Evolutionary conservation across 2,888 invertebrate species (phyloP).

Genomic region (Mesorhabditis sp.): DNA sequence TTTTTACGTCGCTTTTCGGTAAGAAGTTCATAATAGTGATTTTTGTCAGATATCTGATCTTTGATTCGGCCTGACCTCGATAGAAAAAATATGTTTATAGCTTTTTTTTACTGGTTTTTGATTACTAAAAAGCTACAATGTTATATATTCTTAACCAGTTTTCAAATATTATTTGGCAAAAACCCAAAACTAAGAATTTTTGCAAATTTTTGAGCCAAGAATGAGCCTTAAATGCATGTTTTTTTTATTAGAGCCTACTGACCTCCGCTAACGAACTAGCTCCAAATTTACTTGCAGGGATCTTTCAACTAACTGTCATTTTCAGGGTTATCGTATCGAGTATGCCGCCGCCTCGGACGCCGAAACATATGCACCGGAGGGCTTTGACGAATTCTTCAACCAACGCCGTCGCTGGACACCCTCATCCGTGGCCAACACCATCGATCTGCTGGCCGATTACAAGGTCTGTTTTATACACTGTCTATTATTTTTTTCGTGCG

Average conservation of each 20-base stretch:
- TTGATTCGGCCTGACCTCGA: neutral
- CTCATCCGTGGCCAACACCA: slow-evolving; percentile 57
- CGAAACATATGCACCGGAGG: slow-evolving; percentile 59
- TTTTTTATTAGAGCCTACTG: no score
- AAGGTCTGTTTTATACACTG: slow-evolving; percentile 28
- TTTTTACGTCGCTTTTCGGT: neutral
- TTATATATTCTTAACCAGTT: no score
- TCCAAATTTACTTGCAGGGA: no score
- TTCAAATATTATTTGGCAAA: no score
- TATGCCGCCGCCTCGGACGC: slow-evolving; percentile 62
- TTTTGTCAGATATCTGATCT: neutral
- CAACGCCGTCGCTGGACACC: slow-evolving; percentile 58
- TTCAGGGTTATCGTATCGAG: slow-evolving; percentile 59
- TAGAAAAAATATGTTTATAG: no score
- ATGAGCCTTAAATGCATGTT: neutral
- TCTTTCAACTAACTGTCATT: neutral
- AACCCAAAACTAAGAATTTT: no score
- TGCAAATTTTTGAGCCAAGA: neutral
- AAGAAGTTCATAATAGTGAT: neutral
- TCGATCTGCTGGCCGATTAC: slow-evolving; percentile 57
- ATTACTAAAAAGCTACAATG: no score
- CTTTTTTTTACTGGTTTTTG: no score
- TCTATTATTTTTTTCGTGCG: neutral
- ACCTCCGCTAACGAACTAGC: no score
- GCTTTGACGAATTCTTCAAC: slow-evolving; percentile 59